A percentile compares a stretch with the other conserved stretches of the same genome.
Conservation (phyloP, 53 echinoderm and acorn worm genomes). For the Echinarachnius parma region DNA sequence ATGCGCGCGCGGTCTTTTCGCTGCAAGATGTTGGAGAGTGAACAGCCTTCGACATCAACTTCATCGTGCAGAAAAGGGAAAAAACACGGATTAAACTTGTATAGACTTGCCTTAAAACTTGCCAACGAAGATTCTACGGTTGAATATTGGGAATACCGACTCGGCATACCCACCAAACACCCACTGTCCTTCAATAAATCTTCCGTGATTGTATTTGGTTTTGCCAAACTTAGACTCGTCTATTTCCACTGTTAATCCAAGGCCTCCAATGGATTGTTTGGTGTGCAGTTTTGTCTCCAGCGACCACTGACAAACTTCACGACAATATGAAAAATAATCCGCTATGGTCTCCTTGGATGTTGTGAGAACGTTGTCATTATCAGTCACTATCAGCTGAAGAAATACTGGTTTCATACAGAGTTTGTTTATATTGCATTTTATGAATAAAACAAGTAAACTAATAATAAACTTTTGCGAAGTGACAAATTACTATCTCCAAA, state of each 20-base stretch:
- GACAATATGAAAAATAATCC: background rate
- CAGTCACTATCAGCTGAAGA: slow-evolving; percentile 6
- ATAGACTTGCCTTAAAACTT: no score
- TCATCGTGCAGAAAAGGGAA: no score
- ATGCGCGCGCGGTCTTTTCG: no score
- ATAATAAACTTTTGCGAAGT: background rate
- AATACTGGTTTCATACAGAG: background rate
- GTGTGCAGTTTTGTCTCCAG: background rate
- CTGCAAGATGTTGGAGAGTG: no score
- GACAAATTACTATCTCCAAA: background rate
- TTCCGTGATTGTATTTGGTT: slow-evolving; percentile 2
- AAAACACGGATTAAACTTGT: no score
- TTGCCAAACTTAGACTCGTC: slow-evolving; percentile 33
- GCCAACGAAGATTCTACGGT: no score
- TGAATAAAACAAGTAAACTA: slow-evolving; percentile 1
- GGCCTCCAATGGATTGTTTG: slow-evolving; percentile 14
- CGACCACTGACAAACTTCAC: slow-evolving; percentile 13
- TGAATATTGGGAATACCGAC: no score
- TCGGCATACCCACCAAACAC: slow-evolving; percentile 35
- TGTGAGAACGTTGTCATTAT: background rate
- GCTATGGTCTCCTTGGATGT: background rate
- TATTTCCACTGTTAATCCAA: slow-evolving; percentile 3
- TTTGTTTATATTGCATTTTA: background rate
- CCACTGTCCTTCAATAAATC: slow-evolving; percentile 27
- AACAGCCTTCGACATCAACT: no score